A percentile compares a stretch with the other conserved stretches of the same genome.
phyloP scores from a whole-genome alignment of 2,888 invertebrate genomes.

The Matsumyia berberina region DNA sequence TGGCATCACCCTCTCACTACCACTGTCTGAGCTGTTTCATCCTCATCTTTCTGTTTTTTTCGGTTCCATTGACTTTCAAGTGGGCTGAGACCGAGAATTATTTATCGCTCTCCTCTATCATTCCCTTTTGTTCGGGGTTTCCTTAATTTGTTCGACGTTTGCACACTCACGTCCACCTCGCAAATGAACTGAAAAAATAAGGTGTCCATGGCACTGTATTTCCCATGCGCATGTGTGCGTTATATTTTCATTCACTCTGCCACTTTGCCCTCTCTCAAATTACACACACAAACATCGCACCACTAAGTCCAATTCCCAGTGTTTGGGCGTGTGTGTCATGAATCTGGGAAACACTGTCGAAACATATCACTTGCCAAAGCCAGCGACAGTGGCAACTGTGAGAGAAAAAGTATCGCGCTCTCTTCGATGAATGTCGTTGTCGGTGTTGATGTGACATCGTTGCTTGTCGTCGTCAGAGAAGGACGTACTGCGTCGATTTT shows the following conservation, averaged over 20 bases:
- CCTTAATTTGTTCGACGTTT: constrained; percentile 55
- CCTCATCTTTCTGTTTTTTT: background rate
- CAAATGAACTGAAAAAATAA: constrained; percentile 48
- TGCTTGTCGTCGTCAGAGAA: constrained; percentile 74
- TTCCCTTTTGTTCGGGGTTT: constrained; percentile 72
- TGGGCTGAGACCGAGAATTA: constrained; percentile 51
- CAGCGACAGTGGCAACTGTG: too few species aligned
- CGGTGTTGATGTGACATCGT: constrained; percentile 62
- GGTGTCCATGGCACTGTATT: constrained; percentile 31
- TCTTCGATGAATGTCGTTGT: constrained; percentile 23
- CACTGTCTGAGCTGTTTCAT: constrained; percentile 23
- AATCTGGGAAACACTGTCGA: too few species aligned
- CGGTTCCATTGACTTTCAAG: constrained; percentile 34
- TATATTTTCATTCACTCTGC: too few species aligned
- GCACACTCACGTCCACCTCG: constrained; percentile 20
- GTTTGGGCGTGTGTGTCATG: too few species aligned
- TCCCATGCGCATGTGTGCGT: background rate
- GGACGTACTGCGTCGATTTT: constrained; percentile 74
- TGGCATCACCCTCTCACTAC: constrained; percentile 31
- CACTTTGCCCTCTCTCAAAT: constrained; percentile 3
- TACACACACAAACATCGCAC: constrained; percentile 29
- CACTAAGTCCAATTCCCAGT: too few species aligned
- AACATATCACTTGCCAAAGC: too few species aligned
- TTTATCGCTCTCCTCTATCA: constrained; percentile 56
- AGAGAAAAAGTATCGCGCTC: constrained; percentile 2